phyloP scores from a whole-genome alignment of 1,140 invertebrate genomes.

The Musca domestica region DNA sequence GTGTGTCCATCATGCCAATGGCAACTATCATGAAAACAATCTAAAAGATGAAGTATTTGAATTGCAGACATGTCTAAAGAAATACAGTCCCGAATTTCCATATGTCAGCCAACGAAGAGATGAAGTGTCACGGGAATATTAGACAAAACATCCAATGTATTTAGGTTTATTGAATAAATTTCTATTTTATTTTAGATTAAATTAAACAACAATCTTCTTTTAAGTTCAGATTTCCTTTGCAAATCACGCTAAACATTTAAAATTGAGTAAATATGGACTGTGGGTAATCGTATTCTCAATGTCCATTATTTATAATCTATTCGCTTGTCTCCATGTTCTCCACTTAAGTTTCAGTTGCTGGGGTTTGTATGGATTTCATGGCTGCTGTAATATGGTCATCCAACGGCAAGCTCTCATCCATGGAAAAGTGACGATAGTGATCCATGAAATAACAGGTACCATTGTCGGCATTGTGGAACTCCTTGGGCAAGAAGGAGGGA shows the following conservation, averaged over 20 bases:
- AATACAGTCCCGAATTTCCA: neutral
- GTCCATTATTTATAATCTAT: neutral
- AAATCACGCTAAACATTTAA: neutral
- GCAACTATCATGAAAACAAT: neutral
- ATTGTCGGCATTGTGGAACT: slow-evolving; percentile 71
- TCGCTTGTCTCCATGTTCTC: neutral
- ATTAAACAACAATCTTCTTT: neutral
- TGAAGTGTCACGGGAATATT: slow-evolving; percentile 11
- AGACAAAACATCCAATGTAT: too few relatives aligned
- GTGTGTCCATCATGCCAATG: slow-evolving; percentile 10
- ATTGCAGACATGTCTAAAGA: slow-evolving; percentile 9
- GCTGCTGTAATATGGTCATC: slow-evolving; percentile 67
- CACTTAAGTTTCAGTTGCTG: neutral
- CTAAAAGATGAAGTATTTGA: neutral
- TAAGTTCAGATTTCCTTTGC: too few relatives aligned
- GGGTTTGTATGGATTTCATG: slow-evolving; percentile 43
- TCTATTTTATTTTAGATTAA: neutral
- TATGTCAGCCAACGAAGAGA: neutral
- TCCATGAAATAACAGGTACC: slow-evolving; percentile 86
- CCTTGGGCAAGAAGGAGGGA: slow-evolving; percentile 77
- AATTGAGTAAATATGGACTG: too few relatives aligned
- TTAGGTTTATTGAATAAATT: slow-evolving; percentile 16
- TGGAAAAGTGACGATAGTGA: slow-evolving; percentile 70
- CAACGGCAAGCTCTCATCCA: slow-evolving; percentile 60
- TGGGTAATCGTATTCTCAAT: neutral